Base-by-base conservation (phyloP, 2,797 vertebrate genomes). In the Scolopax bukidnonensis region DNA sequence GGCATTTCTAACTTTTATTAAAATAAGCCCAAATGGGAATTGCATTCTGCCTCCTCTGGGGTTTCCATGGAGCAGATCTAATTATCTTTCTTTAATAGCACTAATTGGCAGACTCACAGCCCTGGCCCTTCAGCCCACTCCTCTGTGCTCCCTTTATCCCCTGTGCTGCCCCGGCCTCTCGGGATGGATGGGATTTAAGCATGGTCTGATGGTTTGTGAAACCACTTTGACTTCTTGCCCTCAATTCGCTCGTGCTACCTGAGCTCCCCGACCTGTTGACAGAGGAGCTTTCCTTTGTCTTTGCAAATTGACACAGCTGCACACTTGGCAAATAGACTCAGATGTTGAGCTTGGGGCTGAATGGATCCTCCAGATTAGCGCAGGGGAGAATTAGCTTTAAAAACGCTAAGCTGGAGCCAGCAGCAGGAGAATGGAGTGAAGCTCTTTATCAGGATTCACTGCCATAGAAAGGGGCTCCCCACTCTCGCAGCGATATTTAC, bases 251-350 rank as follows among this genome's bases (percentile, higher is more conserved):
- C 77, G 38, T 79, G 90, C 98, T 98, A 98, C 98, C 98, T 98
- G 98, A 97, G 82, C 90, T 94, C 95, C 89, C 82, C 98, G 97
- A 98, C 99, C 98, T 96, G 95, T 97, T 94, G 97, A 95, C 97
- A 97, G 97, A 98, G 92, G 82, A 97, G 97, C 96, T 96, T 86
- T 96, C 93, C 95, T 97, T 98, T 99, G 97, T 98, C 98, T 98
- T 98, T 98, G 98, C 97, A 98, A 97, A 97, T 98, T 98, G 99
- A 99, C 99, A 99, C 99, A 99, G 99, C 99, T 99, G 99, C 98
- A 98, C 97, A 95, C 98, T 98, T 97, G 0, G 95, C 98, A 98
- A 98, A 98, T 82, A 98, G 96, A 97, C 94, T 97, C 96, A 96
- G 97, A 96, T 95, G 97, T 90, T 95, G 95, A 94, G 97, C 97